phyloP scores from a whole-genome alignment of 2,113 vertebrate species.

The Chauna torquata region DNA sequence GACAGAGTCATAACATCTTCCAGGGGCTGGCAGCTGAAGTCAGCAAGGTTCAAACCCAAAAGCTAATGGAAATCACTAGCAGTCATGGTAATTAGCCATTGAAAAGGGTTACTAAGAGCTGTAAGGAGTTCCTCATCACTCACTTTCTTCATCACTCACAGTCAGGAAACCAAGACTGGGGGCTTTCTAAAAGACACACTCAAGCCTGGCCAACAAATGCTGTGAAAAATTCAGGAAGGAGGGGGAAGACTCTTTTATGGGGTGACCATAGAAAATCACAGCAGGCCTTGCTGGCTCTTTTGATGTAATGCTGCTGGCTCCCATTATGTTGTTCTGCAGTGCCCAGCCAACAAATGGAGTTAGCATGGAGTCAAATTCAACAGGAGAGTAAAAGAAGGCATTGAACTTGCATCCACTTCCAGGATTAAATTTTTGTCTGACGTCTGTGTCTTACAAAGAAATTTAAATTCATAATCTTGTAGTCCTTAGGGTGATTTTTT shows the following conservation, averaged over 20 bases:
- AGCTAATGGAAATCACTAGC: not conserved
- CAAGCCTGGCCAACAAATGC: not conserved
- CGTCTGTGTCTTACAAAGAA: not conserved
- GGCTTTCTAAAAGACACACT: not conserved
- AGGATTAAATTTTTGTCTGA: not conserved
- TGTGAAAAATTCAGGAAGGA: not conserved
- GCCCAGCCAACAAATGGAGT: not conserved
- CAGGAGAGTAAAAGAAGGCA: not conserved
- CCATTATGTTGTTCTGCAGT: not conserved
- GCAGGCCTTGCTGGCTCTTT: not conserved
- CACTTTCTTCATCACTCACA: not conserved
- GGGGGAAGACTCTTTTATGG: accelerated
- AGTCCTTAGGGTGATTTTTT: not conserved
- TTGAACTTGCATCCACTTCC: not conserved
- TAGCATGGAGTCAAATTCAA: not conserved
- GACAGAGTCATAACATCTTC: not conserved
- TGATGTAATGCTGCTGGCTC: not conserved
- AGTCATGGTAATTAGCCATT: not conserved
- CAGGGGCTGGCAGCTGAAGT: not conserved
- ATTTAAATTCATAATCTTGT: not conserved
- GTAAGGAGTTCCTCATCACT: not conserved
- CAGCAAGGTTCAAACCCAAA: not conserved
- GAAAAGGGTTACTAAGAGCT: not conserved
- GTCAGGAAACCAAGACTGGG: not conserved
- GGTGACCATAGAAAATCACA: not conserved